Base-by-base conservation (phyloP, 2,888 invertebrate genomes). In the Craniophora ligustri region DNA sequence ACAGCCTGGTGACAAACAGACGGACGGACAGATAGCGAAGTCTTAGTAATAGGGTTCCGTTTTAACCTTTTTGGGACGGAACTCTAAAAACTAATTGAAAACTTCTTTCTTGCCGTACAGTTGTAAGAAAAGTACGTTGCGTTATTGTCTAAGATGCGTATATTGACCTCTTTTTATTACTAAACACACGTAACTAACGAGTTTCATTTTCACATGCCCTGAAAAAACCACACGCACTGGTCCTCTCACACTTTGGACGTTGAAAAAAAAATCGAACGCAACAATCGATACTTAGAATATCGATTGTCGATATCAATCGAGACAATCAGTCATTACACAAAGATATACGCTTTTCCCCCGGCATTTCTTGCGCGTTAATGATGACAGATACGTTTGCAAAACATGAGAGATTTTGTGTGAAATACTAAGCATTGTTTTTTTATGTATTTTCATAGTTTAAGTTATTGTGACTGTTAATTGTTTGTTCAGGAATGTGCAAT, bases 281-380 rank as follows among this genome's bases (percentile, higher is more conserved):
- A 72, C 68, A 74, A 71, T 74, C 49, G 72, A 67, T 49, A 71
- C 41, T 67, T 61, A 62, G 50, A 74, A 51, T 65, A 66, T 64
- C 35, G 65, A 65, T 69, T 30, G n/a, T 64, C 42, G 56, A 72
- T 72, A 70, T 63, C 53, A 50, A 69, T 57, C 64, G 69, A 72
- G 62, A 73, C 48, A 64, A 70, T 74, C 48, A 44, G 47, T 60
- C 63, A 62, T 53, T 51, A 64, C 57, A 80, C 77, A 76, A 79
- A 64, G 63, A 39, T n/a, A 65, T 42, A 56, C 23, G 62, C 56
- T 54, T 70, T 79, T 76, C 76, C 66, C 67, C 56, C 31, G 47
- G 48, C 49, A 30, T 67, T 68, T 66, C 49, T 69, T 71, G 50
- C 31, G 8, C 14, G 13, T 31, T 56, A 50, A 54, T 65, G 62